Evolutionary conservation across 1,140 invertebrate genomes (phyloP), one percentile per base, ranked within the genome.

Genomic region (Sitophilus oryzae): DNA sequence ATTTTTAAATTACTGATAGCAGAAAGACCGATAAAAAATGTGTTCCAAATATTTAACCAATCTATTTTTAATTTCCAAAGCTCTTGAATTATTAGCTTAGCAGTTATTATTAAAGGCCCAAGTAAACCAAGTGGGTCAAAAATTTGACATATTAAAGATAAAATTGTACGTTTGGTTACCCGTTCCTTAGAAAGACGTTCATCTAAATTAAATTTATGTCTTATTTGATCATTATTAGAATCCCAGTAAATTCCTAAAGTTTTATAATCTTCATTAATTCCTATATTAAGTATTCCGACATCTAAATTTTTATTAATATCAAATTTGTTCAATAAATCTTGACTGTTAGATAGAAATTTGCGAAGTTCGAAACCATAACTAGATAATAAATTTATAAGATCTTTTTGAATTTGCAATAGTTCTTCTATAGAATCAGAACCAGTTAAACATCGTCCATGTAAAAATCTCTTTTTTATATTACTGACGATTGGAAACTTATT

Each of bases 401-500:
- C 18, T 11, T 20, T 6, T 14, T 38, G 20, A 3, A 62, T 35
- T 36, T 46, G 6, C 2, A 34, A 23, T 4, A 35, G 34, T 23
- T 55, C 19, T 19, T 48, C 10, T 10, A 57, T 19, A 15, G 51
- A 54, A 20, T 59, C 23, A 35, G 46, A 11, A 20, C 74, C 71
- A 0, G 69, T 68, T 6, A 74, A 40, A 76, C 21, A 63, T 78
- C 74, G 62, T 79, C 75, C 0, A 77, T 71, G 42, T 77, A 77
- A 46, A 74, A 71, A 64, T 75, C 68, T 1, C 42, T 53, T 43
- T 61, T 34, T 66, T 4, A 70, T 61, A 2, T 56, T 35, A 14
- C 55, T 18, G 10, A 46, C 61, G 35, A 34, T 40, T 8, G 69
- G 68, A 48, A 56, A 56, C 5, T 54, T 19, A 14, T 61, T 52